These are phyloP conservation scores for Nomada lathburiana DNA, from an alignment of 2,888 invertebrate genomes.

Conservation along the genomic window DNA sequence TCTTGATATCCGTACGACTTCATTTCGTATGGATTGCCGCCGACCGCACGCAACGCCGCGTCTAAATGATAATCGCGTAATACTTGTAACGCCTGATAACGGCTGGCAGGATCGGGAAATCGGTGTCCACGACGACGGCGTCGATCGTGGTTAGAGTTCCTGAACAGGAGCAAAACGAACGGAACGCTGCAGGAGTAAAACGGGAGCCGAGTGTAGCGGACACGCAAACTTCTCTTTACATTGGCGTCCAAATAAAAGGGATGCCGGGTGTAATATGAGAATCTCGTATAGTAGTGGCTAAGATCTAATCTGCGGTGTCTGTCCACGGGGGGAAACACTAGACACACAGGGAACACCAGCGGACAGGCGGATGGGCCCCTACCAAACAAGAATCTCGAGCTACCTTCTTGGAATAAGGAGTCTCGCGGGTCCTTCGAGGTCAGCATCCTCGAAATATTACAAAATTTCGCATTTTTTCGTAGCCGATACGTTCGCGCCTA, in stretches of 20 bases:
- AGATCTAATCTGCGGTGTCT: conserved; percentile 82
- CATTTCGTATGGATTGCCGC: conserved; percentile 63
- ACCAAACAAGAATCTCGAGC: conserved; percentile 74
- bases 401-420: conserved; percentile 72
- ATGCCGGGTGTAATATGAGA: conserved; percentile 81
- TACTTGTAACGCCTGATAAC: conserved; percentile 71
- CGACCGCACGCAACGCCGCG: conserved; percentile 45
- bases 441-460: conserved; percentile 66
- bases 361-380: conserved; percentile 63
- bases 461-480: conserved; percentile 51
- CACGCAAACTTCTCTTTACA: conserved; percentile 73
- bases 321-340: conserved; percentile 81
- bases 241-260: conserved; percentile 72
- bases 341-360: conserved; percentile 74
- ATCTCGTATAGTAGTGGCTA: conserved; percentile 80
- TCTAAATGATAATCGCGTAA: conserved; percentile 76
- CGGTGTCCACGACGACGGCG: conserved; percentile 3
- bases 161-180: conserved; percentile 17
- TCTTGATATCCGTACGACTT: conserved; percentile 69
- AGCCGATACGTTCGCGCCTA: not conserved
- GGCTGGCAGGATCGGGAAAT: conserved; percentile 28
- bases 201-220: conserved; percentile 76
- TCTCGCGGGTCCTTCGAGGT: conserved; percentile 65
- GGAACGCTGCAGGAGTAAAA: conserved; percentile 72
- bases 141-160: conserved; percentile 7